Conservation (phyloP, 2,797 vertebrate genomes). For the Apogon talboti region DNA sequence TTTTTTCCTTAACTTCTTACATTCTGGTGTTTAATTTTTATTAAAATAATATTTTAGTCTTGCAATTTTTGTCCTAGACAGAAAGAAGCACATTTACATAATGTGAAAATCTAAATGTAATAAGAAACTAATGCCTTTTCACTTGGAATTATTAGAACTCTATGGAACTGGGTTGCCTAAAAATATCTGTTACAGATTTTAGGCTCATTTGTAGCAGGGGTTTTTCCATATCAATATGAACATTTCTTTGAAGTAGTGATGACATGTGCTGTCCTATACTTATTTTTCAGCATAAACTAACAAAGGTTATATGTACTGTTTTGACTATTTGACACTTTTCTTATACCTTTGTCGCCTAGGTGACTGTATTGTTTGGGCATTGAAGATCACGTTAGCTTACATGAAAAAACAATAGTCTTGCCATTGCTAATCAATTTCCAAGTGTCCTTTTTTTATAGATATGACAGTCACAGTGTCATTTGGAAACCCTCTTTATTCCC, state of each 20-base stretch:
- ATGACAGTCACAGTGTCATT: not conserved
- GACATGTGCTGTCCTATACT: not conserved
- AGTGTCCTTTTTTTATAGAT: conserved; percentile 1
- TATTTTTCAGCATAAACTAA: conserved; percentile 1
- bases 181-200: not conserved
- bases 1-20: not conserved
- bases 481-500: conserved; percentile 9
- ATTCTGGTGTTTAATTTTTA: not conserved
- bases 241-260: not conserved
- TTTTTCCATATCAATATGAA: not conserved
- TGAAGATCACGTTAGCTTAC: not conserved
- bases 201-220: conserved; percentile 1
- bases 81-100: no score
- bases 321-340: not conserved
- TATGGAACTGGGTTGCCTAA: not conserved
- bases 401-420: conserved; percentile 21
- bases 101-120: no score
- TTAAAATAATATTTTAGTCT: no score
- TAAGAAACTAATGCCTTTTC: no score
- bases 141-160: not conserved
- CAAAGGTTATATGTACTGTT: not conserved
- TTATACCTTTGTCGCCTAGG: not conserved
- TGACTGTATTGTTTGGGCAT: conserved; percentile 1
- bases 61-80: no score
- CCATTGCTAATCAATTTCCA: conserved; percentile 1